These are phyloP conservation scores for Drepanosiphum platanoidis DNA, from an alignment of 2,888 invertebrate species.

Conservation along the genomic window DNA sequence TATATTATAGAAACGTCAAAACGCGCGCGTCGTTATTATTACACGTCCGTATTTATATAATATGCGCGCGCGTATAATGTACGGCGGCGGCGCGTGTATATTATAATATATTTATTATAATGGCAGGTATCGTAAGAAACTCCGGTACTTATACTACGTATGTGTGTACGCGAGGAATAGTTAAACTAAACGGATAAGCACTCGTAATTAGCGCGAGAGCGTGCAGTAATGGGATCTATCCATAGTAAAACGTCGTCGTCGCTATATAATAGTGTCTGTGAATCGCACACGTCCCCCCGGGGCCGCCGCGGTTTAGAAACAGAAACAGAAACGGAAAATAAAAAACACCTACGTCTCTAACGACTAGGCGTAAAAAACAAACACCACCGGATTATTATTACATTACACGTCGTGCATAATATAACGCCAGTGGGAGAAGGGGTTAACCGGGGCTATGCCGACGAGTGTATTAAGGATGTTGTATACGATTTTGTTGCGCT, in stretches of 20 bases:
- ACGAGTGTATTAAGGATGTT: background rate
- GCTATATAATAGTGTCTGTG: background rate
- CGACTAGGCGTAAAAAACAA: constrained; percentile 49
- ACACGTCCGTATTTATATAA: background rate
- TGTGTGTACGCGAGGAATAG: background rate
- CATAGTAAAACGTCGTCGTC: constrained; percentile 25
- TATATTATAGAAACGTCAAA: constrained; percentile 24
- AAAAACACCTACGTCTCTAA: constrained; percentile 20
- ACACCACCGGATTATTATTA: constrained; percentile 14
- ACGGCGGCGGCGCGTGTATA: no score
- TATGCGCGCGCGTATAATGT: background rate
- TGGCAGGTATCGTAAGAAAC: no score
- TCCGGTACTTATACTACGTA: no score
- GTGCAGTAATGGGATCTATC: constrained; percentile 15
- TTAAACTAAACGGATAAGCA: constrained; percentile 17
- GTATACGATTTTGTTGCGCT: background rate
- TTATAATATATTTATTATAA: no score
- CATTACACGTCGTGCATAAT: background rate
- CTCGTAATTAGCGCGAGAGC: constrained; percentile 3
- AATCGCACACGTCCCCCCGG: constrained; percentile 29
- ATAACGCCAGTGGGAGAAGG: background rate
- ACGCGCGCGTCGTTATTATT: constrained; percentile 26
- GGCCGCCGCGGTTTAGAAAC: background rate
- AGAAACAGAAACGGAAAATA: background rate
- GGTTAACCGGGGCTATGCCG: background rate